A percentile compares a stretch with the other conserved stretches of the same genome.
phyloP scores from a whole-genome alignment of 2,113 vertebrate species.

The Dipodomys ordii region DNA sequence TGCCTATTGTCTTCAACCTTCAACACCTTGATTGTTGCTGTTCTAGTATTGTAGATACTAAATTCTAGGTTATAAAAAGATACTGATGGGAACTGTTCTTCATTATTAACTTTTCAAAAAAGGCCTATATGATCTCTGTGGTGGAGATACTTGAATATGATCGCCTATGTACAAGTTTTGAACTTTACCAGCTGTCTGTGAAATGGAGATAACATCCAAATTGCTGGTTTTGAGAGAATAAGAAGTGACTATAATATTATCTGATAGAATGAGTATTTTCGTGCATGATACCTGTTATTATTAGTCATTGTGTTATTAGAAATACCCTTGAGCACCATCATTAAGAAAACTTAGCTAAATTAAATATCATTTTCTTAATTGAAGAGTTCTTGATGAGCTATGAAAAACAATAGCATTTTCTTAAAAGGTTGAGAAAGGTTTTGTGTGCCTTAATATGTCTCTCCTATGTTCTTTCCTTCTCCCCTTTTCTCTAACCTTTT shows the following conservation, averaged over 20 bases:
- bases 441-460: neutral
- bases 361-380: constrained; percentile 60
- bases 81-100: neutral
- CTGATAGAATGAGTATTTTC: neutral
- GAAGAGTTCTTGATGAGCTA: constrained; percentile 49
- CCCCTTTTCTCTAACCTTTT: neutral
- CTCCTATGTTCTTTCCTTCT: neutral
- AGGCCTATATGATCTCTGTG: constrained; percentile 15
- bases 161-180: neutral
- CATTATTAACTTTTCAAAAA: neutral
- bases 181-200: neutral
- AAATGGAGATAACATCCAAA: neutral
- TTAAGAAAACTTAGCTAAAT: constrained; percentile 48
- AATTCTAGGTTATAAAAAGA: neutral
- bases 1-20: neutral
- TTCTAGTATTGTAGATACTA: neutral
- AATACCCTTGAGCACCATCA: constrained; percentile 22
- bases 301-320: constrained; percentile 48
- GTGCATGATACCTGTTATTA: neutral
- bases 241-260: constrained; percentile 4
- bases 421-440: constrained; percentile 22
- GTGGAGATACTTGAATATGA: neutral
- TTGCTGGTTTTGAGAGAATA: neutral
- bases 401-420: constrained; percentile 60
- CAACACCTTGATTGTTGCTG: neutral